These are phyloP conservation scores for Drosophila falleni DNA, from an alignment of 2,888 invertebrate species.

Conservation along the genomic window DNA sequence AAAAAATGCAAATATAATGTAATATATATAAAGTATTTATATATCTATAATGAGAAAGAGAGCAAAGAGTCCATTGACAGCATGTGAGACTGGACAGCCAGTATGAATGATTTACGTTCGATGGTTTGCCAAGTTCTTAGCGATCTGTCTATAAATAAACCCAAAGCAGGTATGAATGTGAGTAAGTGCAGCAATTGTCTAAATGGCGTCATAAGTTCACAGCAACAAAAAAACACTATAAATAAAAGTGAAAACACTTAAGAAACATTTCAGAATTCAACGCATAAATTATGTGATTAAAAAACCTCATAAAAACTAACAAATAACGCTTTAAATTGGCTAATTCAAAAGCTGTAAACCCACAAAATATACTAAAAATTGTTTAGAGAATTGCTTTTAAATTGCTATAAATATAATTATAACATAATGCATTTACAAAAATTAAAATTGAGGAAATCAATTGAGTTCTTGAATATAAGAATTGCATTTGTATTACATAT, in stretches of 20 bases:
- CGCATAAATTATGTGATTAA: constrained; percentile 10
- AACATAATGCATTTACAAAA: too few species aligned
- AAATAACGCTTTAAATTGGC: not conserved
- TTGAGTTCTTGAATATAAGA: too few species aligned
- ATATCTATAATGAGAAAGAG: constrained; percentile 12
- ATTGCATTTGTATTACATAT: too few species aligned
- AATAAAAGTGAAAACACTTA: constrained; percentile 8
- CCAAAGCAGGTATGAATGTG: constrained; percentile 20
- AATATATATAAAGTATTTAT: constrained; percentile 4
- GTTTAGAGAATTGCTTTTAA: too few species aligned
- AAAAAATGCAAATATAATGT: constrained; percentile 27
- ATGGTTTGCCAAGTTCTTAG: constrained; percentile 5
- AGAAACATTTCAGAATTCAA: constrained; percentile 8
- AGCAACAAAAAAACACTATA: not conserved
- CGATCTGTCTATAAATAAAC: constrained; percentile 20
- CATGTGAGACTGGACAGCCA: constrained; percentile 19
- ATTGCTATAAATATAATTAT: too few species aligned
- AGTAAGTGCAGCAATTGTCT: constrained; percentile 31
- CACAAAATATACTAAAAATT: too few species aligned
- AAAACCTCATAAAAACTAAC: not conserved
- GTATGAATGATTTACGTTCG: constrained; percentile 27
- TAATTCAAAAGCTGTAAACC: too few species aligned
- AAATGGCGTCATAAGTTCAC: constrained; percentile 18
- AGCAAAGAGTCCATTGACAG: constrained; percentile 39
- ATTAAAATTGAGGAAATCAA: too few species aligned